Evolutionary conservation across 2,113 vertebrate species (phyloP).

Genomic region (Aix galericulata): DNA sequence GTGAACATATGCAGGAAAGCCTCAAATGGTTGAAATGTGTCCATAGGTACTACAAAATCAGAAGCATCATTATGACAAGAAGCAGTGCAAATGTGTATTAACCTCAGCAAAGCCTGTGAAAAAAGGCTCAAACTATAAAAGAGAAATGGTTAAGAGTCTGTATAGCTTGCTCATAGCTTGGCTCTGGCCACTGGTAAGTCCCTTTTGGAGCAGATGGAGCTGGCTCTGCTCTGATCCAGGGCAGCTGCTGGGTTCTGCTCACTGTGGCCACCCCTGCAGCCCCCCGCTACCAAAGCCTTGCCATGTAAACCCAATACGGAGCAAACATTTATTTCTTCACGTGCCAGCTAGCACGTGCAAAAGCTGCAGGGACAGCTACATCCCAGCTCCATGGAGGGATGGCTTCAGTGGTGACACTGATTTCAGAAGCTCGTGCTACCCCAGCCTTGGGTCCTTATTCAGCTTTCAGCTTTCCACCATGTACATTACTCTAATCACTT

Average conservation of each 20-base stretch:
- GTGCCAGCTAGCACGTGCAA: rapidly evolving
- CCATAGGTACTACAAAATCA: neutral
- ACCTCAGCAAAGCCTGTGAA: neutral
- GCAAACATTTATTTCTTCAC: neutral
- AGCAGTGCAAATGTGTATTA: neutral
- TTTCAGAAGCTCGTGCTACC: neutral
- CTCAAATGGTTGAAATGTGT: neutral
- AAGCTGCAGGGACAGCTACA: neutral
- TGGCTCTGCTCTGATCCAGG: too few relatives aligned
- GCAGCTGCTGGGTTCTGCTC: too few relatives aligned
- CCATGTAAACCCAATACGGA: neutral
- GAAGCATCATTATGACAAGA: neutral
- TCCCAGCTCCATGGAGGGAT: neutral
- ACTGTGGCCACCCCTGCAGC: too few relatives aligned
- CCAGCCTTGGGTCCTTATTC: neutral
- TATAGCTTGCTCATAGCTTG: neutral
- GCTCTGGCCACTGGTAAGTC: too few relatives aligned
- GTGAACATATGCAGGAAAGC: neutral
- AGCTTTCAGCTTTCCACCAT: neutral
- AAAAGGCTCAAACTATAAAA: neutral
- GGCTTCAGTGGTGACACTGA: neutral
- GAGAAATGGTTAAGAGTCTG: neutral
- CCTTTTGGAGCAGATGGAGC: too few relatives aligned
- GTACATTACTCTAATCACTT: neutral
- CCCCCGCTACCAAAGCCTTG: too few relatives aligned